A percentile compares a stretch with the other conserved stretches of the same genome.
Evolutionary conservation across 2,113 vertebrate genomes (phyloP).

Genomic region (Heterocephalus glaber): DNA sequence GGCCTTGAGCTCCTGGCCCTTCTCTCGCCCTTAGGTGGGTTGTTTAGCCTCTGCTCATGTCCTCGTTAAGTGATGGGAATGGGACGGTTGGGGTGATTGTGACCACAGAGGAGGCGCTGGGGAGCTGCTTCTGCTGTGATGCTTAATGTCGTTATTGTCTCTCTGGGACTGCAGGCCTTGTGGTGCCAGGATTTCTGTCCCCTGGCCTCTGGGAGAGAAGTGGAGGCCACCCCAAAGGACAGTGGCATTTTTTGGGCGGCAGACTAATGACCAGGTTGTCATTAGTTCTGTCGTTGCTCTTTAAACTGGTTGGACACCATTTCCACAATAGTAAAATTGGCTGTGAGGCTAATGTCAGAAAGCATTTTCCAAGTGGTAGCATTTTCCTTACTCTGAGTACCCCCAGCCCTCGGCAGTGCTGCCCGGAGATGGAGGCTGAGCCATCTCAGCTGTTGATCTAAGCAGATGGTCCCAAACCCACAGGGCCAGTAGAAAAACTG

Average conservation of each 20-base stretch:
- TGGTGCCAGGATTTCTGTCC: background rate
- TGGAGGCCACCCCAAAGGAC: background rate
- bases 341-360: background rate
- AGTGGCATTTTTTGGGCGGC: background rate
- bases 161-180: background rate
- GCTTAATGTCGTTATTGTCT: background rate
- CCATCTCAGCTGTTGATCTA: background rate
- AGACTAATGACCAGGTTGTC: background rate
- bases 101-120: background rate
- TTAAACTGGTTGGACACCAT: background rate
- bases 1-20: background rate
- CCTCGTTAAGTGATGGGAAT: background rate
- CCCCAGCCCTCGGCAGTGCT: background rate
- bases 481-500: background rate
- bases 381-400: background rate
- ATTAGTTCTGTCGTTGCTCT: background rate
- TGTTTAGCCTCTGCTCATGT: background rate
- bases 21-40: background rate
- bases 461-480: background rate
- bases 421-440: background rate
- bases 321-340: background rate
- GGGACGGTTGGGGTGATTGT: background rate
- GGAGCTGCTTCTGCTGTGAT: background rate
- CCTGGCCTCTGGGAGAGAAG: background rate
- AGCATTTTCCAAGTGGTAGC: background rate